Evolutionary conservation across 2,113 vertebrate genomes (phyloP).

Genomic region (Fukomys damarensis): DNA sequence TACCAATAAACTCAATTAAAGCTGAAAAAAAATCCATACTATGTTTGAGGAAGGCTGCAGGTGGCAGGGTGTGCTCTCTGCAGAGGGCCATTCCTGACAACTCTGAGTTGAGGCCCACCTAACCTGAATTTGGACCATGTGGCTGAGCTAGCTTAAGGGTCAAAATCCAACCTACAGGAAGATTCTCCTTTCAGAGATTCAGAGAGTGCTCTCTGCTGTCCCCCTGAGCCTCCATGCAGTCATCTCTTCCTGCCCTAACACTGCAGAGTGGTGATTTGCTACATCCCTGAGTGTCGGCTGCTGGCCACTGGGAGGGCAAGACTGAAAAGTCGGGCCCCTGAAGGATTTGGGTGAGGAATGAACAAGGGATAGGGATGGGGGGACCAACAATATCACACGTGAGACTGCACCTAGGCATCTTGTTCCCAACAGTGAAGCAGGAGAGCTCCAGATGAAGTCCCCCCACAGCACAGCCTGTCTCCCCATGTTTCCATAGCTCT

Average conservation of each 20-base stretch:
- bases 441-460: background rate
- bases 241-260: slow-evolving; percentile 52
- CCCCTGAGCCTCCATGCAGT: slow-evolving; percentile 25
- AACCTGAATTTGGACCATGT: background rate
- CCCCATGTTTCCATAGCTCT: slow-evolving; percentile 85
- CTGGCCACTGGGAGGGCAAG: slow-evolving; percentile 82
- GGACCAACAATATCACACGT: background rate
- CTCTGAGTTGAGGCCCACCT: slow-evolving; percentile 71
- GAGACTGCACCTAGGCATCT: too few relatives aligned
- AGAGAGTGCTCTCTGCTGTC: slow-evolving; percentile 17
- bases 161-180: slow-evolving; percentile 57
- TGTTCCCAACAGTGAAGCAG: background rate
- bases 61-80: slow-evolving; percentile 24
- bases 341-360: slow-evolving; percentile 56
- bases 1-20: too few relatives aligned
- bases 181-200: slow-evolving; percentile 11
- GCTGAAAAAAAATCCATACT: slow-evolving; percentile 85
- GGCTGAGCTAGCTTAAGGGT: slow-evolving; percentile 36
- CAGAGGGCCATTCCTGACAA: slow-evolving; percentile 52
- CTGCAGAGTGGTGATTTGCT: slow-evolving; percentile 83
- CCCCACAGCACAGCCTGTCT: background rate
- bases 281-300: slow-evolving; percentile 88
- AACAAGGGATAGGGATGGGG: background rate
- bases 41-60: slow-evolving; percentile 82
- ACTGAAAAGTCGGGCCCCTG: slow-evolving; percentile 65